phyloP scores from a whole-genome alignment of 92 coral and sea anemone genomes.

The Paragorgia papillata region DNA sequence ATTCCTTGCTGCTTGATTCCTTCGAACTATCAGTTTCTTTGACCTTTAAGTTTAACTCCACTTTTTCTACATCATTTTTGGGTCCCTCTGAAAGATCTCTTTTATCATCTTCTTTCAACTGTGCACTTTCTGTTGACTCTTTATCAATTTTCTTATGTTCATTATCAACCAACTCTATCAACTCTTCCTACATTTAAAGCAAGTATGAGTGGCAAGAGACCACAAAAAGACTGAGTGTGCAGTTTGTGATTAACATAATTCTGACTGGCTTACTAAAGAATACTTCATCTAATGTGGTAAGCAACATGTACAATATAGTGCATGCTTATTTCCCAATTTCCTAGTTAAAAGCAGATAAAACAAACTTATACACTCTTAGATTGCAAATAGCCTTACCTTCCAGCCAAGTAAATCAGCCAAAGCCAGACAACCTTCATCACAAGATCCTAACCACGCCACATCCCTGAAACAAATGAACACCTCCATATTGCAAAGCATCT shows the following conservation, averaged over 20 bases:
- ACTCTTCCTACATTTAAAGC: conserved; percentile 64
- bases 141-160: conserved; percentile 73
- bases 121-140: background rate
- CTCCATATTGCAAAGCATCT: background rate
- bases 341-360: no score
- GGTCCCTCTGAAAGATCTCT: background rate
- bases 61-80: background rate
- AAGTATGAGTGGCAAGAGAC: no score
- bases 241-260: no score
- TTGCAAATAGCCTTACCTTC: conserved; percentile 79
- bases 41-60: background rate
- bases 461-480: conserved; percentile 61
- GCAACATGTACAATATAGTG: background rate
- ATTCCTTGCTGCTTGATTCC: background rate
- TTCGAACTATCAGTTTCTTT: background rate
- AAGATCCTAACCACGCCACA: conserved; percentile 89
- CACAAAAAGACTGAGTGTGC: no score
- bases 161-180: conserved; percentile 55
- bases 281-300: no score
- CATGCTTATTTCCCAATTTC: no score
- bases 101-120: background rate
- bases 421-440: conserved; percentile 93
- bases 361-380: no score
- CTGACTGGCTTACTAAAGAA: no score
- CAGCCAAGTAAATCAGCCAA: conserved; percentile 92